Conservation (phyloP, 37 sponge, comb jelly and placozoan species). For the Spongia lamella region DNA sequence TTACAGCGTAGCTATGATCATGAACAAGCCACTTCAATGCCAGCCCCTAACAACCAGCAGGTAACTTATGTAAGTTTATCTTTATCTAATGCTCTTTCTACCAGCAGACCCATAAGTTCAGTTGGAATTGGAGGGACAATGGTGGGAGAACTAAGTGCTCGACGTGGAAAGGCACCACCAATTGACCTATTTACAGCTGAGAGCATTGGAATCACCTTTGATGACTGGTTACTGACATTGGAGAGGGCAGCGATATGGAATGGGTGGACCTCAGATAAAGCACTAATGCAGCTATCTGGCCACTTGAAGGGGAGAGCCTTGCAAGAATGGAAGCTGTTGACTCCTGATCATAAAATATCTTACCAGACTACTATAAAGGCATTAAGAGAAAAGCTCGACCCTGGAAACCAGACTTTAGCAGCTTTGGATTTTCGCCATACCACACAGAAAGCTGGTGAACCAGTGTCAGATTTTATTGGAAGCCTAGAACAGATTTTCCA, state of each 20-base stretch:
- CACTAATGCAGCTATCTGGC: constrained; percentile 17
- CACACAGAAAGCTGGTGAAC: not conserved
- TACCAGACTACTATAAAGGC: not conserved
- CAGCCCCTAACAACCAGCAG: no score
- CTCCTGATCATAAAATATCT: not conserved
- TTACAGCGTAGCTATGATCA: no score
- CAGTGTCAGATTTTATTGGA: constrained; percentile 17
- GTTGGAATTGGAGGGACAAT: no score
- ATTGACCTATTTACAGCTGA: constrained; percentile 5
- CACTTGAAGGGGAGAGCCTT: constrained; percentile 17
- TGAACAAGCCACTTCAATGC: no score
- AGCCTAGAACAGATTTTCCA: constrained; percentile 1
- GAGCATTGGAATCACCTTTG: not conserved
- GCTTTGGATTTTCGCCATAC: constrained; percentile 18
- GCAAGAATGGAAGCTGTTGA: constrained; percentile 9
- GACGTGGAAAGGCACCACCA: constrained; percentile 9
- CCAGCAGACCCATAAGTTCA: no score
- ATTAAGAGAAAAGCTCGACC: constrained; percentile 4
- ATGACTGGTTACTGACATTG: constrained; percentile 5
- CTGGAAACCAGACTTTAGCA: constrained; percentile 1
- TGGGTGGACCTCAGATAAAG: constrained; percentile 11
- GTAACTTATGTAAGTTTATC: no score
- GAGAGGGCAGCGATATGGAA: constrained; percentile 12
- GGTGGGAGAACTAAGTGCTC: no score
- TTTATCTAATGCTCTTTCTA: no score